These are phyloP conservation scores for Tachina lurida DNA, from an alignment of 2,888 invertebrate species.

Conservation along the genomic window DNA sequence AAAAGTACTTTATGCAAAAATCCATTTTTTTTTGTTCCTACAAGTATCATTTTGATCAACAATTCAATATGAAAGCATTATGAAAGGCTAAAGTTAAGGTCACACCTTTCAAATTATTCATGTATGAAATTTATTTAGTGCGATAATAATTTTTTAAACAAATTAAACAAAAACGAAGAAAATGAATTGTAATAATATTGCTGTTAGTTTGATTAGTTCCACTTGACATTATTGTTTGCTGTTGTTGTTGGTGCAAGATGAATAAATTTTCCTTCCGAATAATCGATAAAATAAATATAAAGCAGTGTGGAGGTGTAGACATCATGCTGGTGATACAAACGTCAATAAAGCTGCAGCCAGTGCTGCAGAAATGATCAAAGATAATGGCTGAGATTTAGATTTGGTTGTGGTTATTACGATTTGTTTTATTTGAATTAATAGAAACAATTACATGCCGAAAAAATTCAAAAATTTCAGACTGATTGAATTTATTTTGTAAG, in stretches of 20 bases:
- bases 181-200: conserved; percentile 18
- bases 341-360: conserved; percentile 17
- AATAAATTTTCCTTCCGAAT: conserved; percentile 24
- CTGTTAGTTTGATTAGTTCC: neutral
- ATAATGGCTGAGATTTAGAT: conserved; percentile 16
- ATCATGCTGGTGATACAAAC: conserved; percentile 45
- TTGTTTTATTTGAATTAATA: neutral
- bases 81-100: conserved; percentile 31
- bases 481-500: conserved; percentile 3
- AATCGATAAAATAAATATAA: conserved; percentile 14
- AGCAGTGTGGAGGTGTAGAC: conserved; percentile 60
- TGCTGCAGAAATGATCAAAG: conserved; percentile 19
- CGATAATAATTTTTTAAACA: neutral
- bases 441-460: neutral
- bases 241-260: neutral
- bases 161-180: neutral
- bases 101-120: conserved; percentile 45
- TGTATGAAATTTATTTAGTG: neutral
- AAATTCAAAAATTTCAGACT: conserved; percentile 7
- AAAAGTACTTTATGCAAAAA: neutral
- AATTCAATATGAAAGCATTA: neutral
- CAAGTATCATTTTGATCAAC: neutral
- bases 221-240: conserved; percentile 4
- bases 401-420: conserved; percentile 4
- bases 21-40: neutral